Conservation (phyloP, 1,140 invertebrate genomes). For the Drosophila elegans region DNA sequence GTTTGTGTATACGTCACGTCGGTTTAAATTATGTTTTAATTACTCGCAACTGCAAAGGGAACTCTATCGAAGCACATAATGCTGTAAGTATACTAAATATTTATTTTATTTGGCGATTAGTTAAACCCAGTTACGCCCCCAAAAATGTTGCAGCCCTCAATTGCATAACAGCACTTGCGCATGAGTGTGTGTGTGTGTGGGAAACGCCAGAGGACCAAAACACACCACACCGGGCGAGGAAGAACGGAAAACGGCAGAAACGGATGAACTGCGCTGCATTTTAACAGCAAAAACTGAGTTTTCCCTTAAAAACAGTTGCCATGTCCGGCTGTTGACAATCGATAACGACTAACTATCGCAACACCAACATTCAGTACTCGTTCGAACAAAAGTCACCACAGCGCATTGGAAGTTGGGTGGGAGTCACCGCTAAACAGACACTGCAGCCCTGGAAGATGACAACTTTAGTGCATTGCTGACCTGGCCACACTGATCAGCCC, state of each 20-base stretch:
- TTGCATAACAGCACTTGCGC: conserved; percentile 79
- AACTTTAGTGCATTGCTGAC: background rate
- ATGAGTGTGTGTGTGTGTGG: conserved; percentile 75
- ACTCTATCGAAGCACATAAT: conserved; percentile 54
- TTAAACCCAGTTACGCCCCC: conserved; percentile 5
- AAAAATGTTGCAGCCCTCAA: conserved; percentile 72
- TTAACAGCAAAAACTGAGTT: conserved; percentile 18
- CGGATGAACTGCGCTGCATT: background rate
- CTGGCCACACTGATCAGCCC: conserved; percentile 11
- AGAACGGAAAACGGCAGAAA: background rate
- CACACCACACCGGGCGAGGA: conserved; percentile 50
- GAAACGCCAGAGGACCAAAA: conserved; percentile 66
- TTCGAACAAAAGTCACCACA: conserved; percentile 39
- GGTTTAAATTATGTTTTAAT: conserved; percentile 66
- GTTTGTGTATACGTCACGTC: conserved; percentile 64
- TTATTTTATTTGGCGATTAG: too few species aligned
- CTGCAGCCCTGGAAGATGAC: conserved; percentile 4
- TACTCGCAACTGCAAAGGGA: conserved; percentile 45
- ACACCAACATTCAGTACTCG: conserved; percentile 62
- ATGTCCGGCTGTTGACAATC: conserved; percentile 53
- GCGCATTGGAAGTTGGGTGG: background rate
- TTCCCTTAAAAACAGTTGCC: conserved; percentile 14
- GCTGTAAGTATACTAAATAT: conserved; percentile 54
- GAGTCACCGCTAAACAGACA: background rate
- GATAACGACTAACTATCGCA: conserved; percentile 8